Percentiles rank a stretch among this genome's conserved stretches.
Evolutionary conservation across 2,888 invertebrate genomes (phyloP).

Genomic region (Drosophila nigricruria): DNA sequence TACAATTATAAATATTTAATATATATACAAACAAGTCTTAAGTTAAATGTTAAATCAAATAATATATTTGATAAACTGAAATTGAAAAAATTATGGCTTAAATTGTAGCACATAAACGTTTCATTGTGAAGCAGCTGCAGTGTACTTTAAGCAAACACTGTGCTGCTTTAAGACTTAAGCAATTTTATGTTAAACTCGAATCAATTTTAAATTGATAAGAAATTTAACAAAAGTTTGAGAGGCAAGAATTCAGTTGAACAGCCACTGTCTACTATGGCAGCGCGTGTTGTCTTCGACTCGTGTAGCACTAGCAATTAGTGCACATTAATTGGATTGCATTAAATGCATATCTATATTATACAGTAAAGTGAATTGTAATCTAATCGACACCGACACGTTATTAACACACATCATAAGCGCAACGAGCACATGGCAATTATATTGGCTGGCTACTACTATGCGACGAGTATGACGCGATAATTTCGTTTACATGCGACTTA

Average conservation of each 20-base stretch:
- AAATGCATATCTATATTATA: conserved; percentile 4
- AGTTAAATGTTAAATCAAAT: neutral
- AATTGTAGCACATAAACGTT: conserved; percentile 1
- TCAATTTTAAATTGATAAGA: neutral
- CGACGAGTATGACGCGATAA: conserved; percentile 5
- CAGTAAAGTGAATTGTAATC: conserved; percentile 24
- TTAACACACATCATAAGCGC: conserved; percentile 36
- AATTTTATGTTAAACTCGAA: neutral
- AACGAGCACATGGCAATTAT: conserved; percentile 17
- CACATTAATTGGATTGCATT: conserved; percentile 24
- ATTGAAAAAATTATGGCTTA: neutral
- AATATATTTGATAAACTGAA: neutral
- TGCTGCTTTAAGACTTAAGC: neutral
- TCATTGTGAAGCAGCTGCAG: neutral
- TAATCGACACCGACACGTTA: conserved; percentile 35
- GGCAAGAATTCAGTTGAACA: neutral
- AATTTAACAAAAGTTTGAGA: conserved; percentile 2
- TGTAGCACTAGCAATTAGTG: conserved; percentile 16
- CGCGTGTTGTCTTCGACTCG: conserved; percentile 7
- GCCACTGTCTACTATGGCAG: neutral
- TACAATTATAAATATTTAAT: neutral
- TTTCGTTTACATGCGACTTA: conserved; percentile 1
- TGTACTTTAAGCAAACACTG: neutral
- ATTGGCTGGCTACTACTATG: neutral
- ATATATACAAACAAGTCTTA: neutral